A percentile compares a stretch with the other conserved stretches of the same genome.
These are phyloP conservation scores for Apamea crenata DNA, from an alignment of 2,888 invertebrate genomes.

Conservation along the genomic window DNA sequence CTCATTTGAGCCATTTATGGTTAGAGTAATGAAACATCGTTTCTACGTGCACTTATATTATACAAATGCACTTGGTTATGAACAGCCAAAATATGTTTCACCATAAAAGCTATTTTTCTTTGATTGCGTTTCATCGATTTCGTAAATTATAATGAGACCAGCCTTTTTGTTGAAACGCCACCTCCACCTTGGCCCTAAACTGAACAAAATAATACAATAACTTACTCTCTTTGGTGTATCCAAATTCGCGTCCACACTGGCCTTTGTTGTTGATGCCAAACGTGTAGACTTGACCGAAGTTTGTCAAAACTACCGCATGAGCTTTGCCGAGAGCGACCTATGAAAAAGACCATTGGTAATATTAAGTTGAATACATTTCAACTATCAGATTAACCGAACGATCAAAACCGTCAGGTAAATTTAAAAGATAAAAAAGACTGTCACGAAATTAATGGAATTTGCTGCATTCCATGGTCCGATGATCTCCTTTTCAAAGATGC, in stretches of 20 bases:
- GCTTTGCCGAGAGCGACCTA: slow-evolving; percentile 98
- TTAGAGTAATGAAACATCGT: background rate
- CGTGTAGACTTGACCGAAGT: slow-evolving; percentile 97
- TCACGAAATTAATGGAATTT: background rate
- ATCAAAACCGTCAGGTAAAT: background rate
- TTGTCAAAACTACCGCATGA: slow-evolving; percentile 97
- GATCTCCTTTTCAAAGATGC: background rate
- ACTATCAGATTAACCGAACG: background rate
- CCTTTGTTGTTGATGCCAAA: slow-evolving; percentile 99
- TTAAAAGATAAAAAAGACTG: background rate
- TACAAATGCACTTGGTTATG: background rate
- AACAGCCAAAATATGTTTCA: background rate
- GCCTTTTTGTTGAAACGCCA: background rate
- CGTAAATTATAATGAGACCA: background rate
- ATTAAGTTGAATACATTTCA: background rate
- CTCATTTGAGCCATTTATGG: background rate
- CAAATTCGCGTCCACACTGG: slow-evolving; percentile 97
- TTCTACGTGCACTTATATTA: background rate
- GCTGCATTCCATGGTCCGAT: background rate
- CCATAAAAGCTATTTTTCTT: background rate
- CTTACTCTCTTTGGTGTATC: slow-evolving; percentile 91
- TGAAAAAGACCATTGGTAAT: slow-evolving; percentile 60
- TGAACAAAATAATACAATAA: slow-evolving; percentile 33
- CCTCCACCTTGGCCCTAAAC: background rate
- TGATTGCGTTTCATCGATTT: background rate